Evolutionary conservation across 2,888 invertebrate genomes (phyloP).

Genomic region (Callimorpha dominula): DNA sequence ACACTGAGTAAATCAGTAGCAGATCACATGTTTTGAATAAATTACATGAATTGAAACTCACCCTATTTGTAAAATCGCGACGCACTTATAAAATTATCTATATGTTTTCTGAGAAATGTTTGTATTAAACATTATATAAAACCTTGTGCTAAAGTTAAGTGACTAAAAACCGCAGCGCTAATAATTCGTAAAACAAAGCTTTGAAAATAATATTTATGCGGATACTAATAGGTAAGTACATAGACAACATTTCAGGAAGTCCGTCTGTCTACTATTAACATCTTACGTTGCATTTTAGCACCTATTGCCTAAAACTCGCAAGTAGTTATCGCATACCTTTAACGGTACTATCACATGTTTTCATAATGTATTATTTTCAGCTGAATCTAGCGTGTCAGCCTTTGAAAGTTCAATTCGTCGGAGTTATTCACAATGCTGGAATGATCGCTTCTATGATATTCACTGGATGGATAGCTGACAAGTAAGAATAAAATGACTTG

Average conservation of each 20-base stretch:
- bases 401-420: slow-evolving; percentile 85
- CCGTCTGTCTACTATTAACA: slow-evolving; percentile 1
- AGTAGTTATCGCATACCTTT: slow-evolving; percentile 4
- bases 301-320: slow-evolving; percentile 12
- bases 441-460: slow-evolving; percentile 88
- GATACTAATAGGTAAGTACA: background rate
- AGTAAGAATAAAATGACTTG: slow-evolving; percentile 54
- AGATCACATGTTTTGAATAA: background rate
- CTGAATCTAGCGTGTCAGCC: slow-evolving; percentile 74
- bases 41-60: background rate
- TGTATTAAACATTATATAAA: background rate
- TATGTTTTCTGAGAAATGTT: slow-evolving; percentile 7
- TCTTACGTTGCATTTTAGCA: slow-evolving; percentile 13
- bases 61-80: background rate
- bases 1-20: too few species aligned
- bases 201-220: slow-evolving; percentile 1
- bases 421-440: slow-evolving; percentile 88
- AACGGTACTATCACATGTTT: background rate
- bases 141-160: background rate
- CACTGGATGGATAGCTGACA: slow-evolving; percentile 88
- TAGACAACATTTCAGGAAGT: slow-evolving; percentile 12
- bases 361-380: slow-evolving; percentile 55
- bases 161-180: slow-evolving; percentile 1
- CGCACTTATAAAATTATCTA: background rate
- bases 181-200: slow-evolving; percentile 19